Conservation (phyloP, 2,797 vertebrate species). For the Nyctalus aviator region DNA sequence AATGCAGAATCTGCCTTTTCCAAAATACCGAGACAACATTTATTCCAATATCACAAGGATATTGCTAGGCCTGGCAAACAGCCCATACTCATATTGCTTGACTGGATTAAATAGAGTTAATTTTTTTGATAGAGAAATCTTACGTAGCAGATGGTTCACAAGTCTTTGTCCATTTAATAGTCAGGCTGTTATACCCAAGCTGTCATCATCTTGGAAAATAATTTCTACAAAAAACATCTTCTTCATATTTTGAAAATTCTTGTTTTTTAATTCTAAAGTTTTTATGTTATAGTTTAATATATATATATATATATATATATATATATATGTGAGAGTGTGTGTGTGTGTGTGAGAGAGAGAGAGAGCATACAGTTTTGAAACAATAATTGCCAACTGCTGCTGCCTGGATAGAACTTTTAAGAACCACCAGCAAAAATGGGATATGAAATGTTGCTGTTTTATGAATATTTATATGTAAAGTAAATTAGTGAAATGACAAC, state of each 20-base stretch:
- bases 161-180: constrained; percentile 59
- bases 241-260: constrained; percentile 31
- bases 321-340: no score
- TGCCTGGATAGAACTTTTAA: constrained; percentile 5
- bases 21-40: not conserved
- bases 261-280: constrained; percentile 1
- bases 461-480: constrained; percentile 9
- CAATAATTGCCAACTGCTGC: not conserved
- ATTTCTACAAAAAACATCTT: not conserved
- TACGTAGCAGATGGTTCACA: constrained; percentile 56
- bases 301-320: no score
- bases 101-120: constrained; percentile 57
- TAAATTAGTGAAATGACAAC: constrained; percentile 24
- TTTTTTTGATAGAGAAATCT: constrained; percentile 54
- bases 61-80: constrained; percentile 13
- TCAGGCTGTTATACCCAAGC: constrained; percentile 35
- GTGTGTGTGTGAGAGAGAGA: not conserved
- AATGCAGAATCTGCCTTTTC: not conserved
- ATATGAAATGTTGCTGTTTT: not conserved
- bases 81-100: not conserved
- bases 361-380: not conserved
- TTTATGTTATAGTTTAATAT: not conserved
- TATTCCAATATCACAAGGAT: not conserved
- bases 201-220: constrained; percentile 65
- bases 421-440: not conserved